A percentile compares a stretch with the other conserved stretches of the same genome.
These are phyloP conservation scores for Anhinga rufa DNA, from an alignment of 2,113 vertebrate genomes.

Conservation along the genomic window DNA sequence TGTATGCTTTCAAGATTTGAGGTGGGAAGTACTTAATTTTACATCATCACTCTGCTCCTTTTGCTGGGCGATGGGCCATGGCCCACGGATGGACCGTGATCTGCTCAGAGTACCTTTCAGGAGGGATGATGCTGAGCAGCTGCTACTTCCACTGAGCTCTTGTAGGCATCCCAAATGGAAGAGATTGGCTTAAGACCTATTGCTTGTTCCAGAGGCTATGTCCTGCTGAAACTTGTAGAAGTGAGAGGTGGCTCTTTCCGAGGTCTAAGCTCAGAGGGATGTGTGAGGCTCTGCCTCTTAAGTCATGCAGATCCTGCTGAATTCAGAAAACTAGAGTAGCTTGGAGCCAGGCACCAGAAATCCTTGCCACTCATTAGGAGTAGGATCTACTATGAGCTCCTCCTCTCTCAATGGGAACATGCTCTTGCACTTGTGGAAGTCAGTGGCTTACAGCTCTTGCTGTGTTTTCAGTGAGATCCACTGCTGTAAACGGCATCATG, in stretches of 20 bases:
- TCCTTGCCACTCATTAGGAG: not conserved
- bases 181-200: not conserved
- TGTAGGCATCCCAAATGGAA: not conserved
- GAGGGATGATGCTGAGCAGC: not conserved
- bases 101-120: not conserved
- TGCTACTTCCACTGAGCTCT: not conserved
- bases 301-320: not conserved
- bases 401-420: not conserved
- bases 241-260: not conserved
- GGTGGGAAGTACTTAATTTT: not conserved
- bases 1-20: not conserved
- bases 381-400: not conserved
- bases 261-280: not conserved
- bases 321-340: not conserved
- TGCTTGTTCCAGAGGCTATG: not conserved
- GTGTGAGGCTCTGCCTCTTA: not conserved
- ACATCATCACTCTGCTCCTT: not conserved
- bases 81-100: not conserved
- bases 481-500: not conserved
- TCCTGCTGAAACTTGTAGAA: not conserved
- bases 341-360: not conserved
- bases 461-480: not conserved
- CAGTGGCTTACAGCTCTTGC: not conserved
- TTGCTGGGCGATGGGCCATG: not conserved
- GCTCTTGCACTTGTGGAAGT: rapidly evolving